A percentile compares a stretch with the other conserved stretches of the same genome.
Conservation (phyloP, 2,888 invertebrate genomes). For the Pterobdella sp. region DNA sequence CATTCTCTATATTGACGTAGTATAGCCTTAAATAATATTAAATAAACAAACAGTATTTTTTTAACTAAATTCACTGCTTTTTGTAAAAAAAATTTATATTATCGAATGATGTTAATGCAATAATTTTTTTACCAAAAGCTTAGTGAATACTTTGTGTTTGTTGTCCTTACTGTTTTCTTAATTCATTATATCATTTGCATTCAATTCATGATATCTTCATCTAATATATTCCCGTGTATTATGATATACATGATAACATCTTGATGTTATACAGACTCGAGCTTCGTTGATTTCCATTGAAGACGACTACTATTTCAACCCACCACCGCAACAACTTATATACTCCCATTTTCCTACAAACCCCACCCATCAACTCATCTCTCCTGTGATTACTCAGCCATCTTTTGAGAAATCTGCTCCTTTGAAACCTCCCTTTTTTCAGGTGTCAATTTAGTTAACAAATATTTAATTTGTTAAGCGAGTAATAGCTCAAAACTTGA, state of each 20-base stretch:
- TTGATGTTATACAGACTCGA: background rate
- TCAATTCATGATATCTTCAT: background rate
- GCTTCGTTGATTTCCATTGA: slow-evolving; percentile 2
- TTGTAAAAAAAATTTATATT: too few species aligned
- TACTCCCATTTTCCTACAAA: background rate
- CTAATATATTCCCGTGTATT: background rate
- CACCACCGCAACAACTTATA: background rate
- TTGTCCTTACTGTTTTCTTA: too few species aligned
- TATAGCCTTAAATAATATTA: too few species aligned
- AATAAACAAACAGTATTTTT: too few species aligned
- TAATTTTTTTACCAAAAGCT: too few species aligned
- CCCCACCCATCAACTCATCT: background rate
- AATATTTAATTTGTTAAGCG: too few species aligned
- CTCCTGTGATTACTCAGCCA: background rate
- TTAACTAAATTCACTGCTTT: too few species aligned
- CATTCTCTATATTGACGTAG: background rate
- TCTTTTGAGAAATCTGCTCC: background rate
- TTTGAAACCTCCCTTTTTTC: background rate
- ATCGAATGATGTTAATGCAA: background rate
- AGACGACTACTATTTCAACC: slow-evolving; percentile 14
- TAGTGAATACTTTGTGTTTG: too few species aligned
- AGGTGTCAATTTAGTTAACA: too few species aligned
- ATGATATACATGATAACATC: background rate
- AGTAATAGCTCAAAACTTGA: too few species aligned
- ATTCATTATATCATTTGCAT: too few species aligned